Percentiles rank a stretch among this genome's conserved stretches.
phyloP scores from a whole-genome alignment of 2,797 vertebrate species.

The Muscicapa striata region DNA sequence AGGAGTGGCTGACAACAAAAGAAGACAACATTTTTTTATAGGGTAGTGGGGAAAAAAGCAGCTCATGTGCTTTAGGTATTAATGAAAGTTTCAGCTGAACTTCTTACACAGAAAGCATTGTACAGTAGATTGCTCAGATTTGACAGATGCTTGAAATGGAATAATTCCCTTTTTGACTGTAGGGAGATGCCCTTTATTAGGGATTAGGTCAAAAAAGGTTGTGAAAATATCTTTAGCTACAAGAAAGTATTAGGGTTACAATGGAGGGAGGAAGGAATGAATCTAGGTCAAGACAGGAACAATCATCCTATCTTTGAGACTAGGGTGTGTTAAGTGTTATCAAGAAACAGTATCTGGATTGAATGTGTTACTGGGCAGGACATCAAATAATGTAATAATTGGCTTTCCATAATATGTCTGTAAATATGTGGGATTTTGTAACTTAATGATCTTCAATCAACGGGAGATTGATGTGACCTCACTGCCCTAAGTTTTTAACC shows the following conservation, averaged over 20 bases:
- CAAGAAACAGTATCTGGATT: background rate
- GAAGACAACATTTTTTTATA: background rate
- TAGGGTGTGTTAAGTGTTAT: background rate
- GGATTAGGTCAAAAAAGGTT: background rate
- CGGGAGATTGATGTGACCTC: background rate
- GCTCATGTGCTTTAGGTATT: background rate
- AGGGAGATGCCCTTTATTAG: background rate
- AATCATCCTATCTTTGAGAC: background rate
- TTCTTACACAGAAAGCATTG: background rate
- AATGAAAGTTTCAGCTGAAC: background rate
- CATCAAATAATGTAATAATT: background rate
- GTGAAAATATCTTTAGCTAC: background rate
- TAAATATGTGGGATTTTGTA: background rate
- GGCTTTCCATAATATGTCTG: background rate
- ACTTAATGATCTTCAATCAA: background rate
- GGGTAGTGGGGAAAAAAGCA: background rate
- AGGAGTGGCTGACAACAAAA: background rate
- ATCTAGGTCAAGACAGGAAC: background rate
- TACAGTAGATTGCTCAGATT: background rate
- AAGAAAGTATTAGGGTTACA: background rate
- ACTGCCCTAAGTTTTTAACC: background rate
- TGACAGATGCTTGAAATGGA: background rate
- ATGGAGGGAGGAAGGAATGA: background rate
- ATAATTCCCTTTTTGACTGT: background rate
- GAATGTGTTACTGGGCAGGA: background rate